Evolutionary conservation across 2,113 vertebrate species (phyloP), one percentile per base, ranked within the genome.

Genomic region (Cryptotis parvus): DNA sequence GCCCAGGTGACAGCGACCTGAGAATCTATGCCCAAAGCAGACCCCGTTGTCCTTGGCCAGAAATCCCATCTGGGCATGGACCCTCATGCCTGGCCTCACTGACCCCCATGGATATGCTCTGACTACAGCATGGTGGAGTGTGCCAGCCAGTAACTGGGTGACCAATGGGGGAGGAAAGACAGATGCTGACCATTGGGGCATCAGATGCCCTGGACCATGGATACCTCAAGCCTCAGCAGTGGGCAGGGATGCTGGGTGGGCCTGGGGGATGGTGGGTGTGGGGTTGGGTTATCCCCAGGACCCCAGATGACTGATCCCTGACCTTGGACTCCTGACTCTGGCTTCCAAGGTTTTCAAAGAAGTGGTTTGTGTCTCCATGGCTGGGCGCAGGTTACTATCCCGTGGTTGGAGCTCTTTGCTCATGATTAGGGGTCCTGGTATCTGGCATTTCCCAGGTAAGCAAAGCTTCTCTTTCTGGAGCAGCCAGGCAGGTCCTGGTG

Each of bases 401-500:
- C 0, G 65, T 66, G 84, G 86, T 75, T 94, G 72, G 72, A 95
- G 89, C 89, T 96, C 91, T 94, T 96, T 95, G 93, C 89, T 95
- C 90, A 84, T 92, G 93, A 74, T 93, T 81, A 96, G 86, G 96
- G 89, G 49, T 73, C 75, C 61, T 85, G 39, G 89, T 92, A 93
- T 93, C 96, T 94, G 83, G 5, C 43, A 91, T 93, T 94, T 84
- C 90, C 87, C 92, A 91, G 96, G 80, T 84, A 92, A 96, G 94
- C 94, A 80, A 95, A 93, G 89, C 9, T 35, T 55, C 80, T 91
- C 37, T 3, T 11, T 89, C 86, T 81, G 70, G 88, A 87, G 82
- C 41, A 4, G 74, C 6, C 10, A 35, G 82, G 79, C 77, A 82
- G 92, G 79, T 84, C 91, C 16, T 2, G 35, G 63, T 74, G 78